A percentile compares a stretch with the other conserved stretches of the same genome.
phyloP scores from a whole-genome alignment of 2,113 vertebrate species.

The Ciconia maguari region DNA sequence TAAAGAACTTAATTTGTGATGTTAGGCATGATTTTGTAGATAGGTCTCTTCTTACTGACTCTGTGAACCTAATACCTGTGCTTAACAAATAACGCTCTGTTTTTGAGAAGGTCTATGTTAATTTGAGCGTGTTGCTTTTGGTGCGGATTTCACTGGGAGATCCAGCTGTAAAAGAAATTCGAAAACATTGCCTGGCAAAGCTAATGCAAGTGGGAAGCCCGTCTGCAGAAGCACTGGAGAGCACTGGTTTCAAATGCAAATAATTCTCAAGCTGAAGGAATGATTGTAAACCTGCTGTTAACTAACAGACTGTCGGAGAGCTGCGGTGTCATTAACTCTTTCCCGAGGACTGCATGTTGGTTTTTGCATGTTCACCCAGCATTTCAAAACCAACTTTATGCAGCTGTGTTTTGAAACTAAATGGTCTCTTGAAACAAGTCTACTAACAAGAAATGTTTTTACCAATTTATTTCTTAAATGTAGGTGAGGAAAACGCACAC shows the following conservation, averaged over 20 bases:
- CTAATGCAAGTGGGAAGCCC: not conserved
- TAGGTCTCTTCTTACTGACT: not conserved
- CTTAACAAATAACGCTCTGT: not conserved
- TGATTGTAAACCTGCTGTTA: not conserved
- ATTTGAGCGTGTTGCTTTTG: not conserved
- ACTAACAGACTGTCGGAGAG: conserved; percentile 14
- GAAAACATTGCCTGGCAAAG: not conserved
- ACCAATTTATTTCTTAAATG: conserved; percentile 78
- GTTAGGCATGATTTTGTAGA: not conserved
- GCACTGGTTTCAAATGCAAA: not conserved
- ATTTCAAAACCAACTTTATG: conserved; percentile 45
- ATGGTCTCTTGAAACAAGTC: conserved; percentile 39
- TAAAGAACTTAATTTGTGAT: not conserved
- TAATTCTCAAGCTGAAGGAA: not conserved
- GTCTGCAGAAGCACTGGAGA: not conserved
- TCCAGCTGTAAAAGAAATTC: not conserved
- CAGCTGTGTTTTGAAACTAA: conserved; percentile 48
- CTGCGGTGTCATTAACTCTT: not conserved
- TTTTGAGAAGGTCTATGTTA: not conserved
- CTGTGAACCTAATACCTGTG: not conserved
- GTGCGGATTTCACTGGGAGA: not conserved
- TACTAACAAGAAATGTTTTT: conserved; percentile 77
- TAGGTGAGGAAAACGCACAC: conserved; percentile 86
- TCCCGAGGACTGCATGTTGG: conserved; percentile 36
- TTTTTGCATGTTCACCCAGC: conserved; percentile 23